Conservation (phyloP, 2,888 invertebrate genomes). For the Teleogryllus oceanicus region DNA sequence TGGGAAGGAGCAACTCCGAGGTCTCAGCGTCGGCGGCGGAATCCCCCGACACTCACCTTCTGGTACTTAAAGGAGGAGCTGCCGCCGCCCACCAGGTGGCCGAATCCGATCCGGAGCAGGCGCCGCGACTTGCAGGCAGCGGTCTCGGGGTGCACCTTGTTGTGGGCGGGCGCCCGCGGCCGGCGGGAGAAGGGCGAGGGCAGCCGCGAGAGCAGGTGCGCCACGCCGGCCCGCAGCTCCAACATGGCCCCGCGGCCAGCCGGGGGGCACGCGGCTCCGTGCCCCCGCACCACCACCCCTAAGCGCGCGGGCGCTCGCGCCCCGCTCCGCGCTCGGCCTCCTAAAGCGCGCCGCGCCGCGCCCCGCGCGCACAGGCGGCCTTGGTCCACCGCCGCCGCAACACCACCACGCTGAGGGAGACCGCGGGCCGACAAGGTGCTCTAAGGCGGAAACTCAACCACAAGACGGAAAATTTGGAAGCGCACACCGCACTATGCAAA, state of each 20-base stretch:
- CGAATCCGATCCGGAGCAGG: slow-evolving; percentile 28
- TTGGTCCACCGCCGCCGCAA: slow-evolving; percentile 18
- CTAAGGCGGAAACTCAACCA: background rate
- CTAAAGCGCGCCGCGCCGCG: too few species aligned
- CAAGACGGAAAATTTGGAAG: slow-evolving; percentile 19
- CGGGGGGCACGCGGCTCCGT: background rate
- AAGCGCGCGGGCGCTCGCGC: too few species aligned
- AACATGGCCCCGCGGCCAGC: slow-evolving; percentile 23
- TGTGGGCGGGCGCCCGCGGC: background rate
- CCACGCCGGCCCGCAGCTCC: slow-evolving; percentile 30
- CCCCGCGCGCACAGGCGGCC: too few species aligned
- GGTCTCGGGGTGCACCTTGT: slow-evolving; percentile 29
- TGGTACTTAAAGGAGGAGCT: slow-evolving; percentile 27
- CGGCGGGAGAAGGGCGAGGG: slow-evolving; percentile 26
- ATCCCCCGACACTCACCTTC: slow-evolving; percentile 26
- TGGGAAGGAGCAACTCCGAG: too few species aligned
- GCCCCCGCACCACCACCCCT: background rate
- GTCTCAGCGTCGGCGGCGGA: too few species aligned
- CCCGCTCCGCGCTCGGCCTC: too few species aligned
- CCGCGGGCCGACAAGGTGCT: background rate
- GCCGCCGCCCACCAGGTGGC: slow-evolving; percentile 25
- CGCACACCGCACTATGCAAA: background rate
- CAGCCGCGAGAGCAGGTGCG: slow-evolving; percentile 27
- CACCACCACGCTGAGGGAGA: slow-evolving; percentile 19
- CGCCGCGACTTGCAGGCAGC: slow-evolving; percentile 27